Evolutionary conservation across 1,140 invertebrate genomes (phyloP).

Genomic region (Halesus radiatus): DNA sequence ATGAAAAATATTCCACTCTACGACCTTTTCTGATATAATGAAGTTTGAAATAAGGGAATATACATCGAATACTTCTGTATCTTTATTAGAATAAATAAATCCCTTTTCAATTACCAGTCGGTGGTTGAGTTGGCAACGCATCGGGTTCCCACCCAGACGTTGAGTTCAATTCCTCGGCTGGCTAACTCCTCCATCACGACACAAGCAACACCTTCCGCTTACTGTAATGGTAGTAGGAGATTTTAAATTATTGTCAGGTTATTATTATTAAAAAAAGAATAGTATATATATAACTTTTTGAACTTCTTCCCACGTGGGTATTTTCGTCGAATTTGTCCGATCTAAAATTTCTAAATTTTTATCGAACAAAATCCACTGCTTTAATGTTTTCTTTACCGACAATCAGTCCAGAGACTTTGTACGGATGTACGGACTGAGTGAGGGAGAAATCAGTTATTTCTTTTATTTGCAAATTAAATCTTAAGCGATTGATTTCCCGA

Average conservation of each 20-base stretch:
- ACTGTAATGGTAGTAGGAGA: too few relatives aligned
- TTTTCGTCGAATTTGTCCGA: constrained; percentile 58
- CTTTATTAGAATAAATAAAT: constrained; percentile 58
- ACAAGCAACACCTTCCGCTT: too few relatives aligned
- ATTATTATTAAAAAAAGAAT: too few relatives aligned
- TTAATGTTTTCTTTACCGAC: constrained; percentile 58
- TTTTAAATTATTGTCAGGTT: too few relatives aligned
- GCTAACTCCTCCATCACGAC: too few relatives aligned
- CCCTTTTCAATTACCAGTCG: constrained; percentile 59
- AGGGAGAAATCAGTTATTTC: constrained; percentile 56
- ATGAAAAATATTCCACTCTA: constrained; percentile 58
- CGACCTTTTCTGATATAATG: constrained; percentile 56
- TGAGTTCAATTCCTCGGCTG: too few relatives aligned
- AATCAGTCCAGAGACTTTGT: constrained; percentile 56
- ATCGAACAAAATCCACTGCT: constrained; percentile 43
- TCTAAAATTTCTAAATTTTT: constrained; percentile 59
- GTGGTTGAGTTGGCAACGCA: too few relatives aligned
- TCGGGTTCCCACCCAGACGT: too few relatives aligned
- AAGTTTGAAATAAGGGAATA: constrained; percentile 56
- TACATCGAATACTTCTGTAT: constrained; percentile 57
- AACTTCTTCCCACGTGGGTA: constrained; percentile 57
- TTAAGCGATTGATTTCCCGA: constrained; percentile 58
- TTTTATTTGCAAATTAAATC: constrained; percentile 48
- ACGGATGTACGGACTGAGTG: constrained; percentile 57
- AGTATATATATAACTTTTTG: constrained; percentile 56